Evolutionary conservation across 2,888 invertebrate species (phyloP).

Genomic region (Carterocephalus palaemon): DNA sequence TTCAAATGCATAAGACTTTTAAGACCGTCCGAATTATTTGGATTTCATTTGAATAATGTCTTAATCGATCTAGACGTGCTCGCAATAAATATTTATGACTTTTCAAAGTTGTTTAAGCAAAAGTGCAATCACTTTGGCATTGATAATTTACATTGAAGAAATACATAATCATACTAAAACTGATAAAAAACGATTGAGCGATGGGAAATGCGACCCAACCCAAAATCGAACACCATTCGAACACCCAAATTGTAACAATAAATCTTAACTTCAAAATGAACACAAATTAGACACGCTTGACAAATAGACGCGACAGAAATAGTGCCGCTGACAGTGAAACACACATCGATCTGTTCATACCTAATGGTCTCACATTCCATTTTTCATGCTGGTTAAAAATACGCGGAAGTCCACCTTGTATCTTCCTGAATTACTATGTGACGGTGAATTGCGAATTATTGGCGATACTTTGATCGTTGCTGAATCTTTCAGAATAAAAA

Average conservation of each 20-base stretch:
- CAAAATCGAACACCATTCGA: background rate
- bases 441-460: too few relatives aligned
- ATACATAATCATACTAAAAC: too few relatives aligned
- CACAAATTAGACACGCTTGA: slow-evolving; percentile 74
- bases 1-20: slow-evolving; percentile 8
- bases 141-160: too few relatives aligned
- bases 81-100: too few relatives aligned
- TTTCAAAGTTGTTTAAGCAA: too few relatives aligned
- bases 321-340: slow-evolving; percentile 69
- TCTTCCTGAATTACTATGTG: slow-evolving; percentile 22
- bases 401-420: slow-evolving; percentile 35
- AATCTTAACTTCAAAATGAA: slow-evolving; percentile 65
- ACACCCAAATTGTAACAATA: slow-evolving; percentile 46
- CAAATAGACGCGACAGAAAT: slow-evolving; percentile 68
- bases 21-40: background rate
- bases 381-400: slow-evolving; percentile 74
- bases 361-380: slow-evolving; percentile 64
- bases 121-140: too few relatives aligned
- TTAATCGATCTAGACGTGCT: too few relatives aligned
- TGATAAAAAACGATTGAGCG: slow-evolving; percentile 20
- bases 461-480: too few relatives aligned
- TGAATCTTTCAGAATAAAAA: too few relatives aligned
- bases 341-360: slow-evolving; percentile 62
- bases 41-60: too few relatives aligned
- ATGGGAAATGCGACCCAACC: slow-evolving; percentile 23